A percentile compares a stretch with the other conserved stretches of the same genome.
Conservation (phyloP, 2,113 vertebrate genomes). For the Tonatia bakeri region DNA sequence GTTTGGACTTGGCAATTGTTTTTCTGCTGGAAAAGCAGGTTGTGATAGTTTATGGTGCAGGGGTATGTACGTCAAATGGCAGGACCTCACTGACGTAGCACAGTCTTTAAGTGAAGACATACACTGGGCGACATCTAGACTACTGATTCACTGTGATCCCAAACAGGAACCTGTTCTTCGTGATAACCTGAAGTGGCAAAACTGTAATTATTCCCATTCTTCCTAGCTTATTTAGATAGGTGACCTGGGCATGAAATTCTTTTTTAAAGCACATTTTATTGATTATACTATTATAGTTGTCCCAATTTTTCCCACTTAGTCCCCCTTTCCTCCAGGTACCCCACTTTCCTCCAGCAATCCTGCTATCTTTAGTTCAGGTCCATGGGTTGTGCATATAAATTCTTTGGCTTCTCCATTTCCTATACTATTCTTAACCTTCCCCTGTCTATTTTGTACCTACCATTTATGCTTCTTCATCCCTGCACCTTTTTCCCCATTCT, state of each 20-base stretch:
- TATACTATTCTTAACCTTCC: no score
- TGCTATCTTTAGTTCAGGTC: no score
- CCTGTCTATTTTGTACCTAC: no score
- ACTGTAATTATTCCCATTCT: background rate
- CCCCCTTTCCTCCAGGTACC: no score
- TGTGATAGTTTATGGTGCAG: background rate
- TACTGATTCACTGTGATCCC: background rate
- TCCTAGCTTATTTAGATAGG: background rate
- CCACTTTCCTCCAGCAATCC: no score
- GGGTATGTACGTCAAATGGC: accelerated
- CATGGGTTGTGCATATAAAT: no score
- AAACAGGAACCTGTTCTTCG: background rate
- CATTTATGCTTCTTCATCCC: no score
- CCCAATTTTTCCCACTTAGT: no score
- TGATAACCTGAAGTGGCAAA: background rate
- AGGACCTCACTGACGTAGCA: background rate
- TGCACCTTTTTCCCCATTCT: no score
- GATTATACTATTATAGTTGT: no score
- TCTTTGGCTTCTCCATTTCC: no score
- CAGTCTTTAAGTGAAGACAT: background rate
- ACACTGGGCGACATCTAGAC: background rate
- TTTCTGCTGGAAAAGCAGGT: background rate
- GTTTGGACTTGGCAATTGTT: background rate
- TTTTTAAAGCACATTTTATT: no score
- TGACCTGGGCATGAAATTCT: background rate